phyloP scores from a whole-genome alignment of 2,113 vertebrate species.

The Antennarius striatus region DNA sequence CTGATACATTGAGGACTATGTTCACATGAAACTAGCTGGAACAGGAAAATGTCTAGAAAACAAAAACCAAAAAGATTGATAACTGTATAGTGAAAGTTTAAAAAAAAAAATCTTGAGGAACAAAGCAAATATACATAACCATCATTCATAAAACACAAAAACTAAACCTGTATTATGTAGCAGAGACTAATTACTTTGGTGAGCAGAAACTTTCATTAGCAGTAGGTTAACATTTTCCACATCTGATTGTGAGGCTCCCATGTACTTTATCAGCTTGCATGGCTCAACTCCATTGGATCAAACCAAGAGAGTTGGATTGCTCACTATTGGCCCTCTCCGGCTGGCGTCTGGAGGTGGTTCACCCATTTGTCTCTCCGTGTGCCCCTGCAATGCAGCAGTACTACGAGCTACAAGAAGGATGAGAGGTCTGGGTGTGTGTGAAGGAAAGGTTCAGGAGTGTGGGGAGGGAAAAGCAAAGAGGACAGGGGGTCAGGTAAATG shows the following conservation, averaged over 20 bases:
- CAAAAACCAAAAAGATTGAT: neutral
- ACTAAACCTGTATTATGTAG: conserved; percentile 18
- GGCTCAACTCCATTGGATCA: conserved; percentile 52
- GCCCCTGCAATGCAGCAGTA: conserved; percentile 75
- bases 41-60: neutral
- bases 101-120: conserved; percentile 64
- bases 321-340: conserved; percentile 68
- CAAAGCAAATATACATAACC: conserved; percentile 36
- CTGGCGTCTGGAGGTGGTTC: conserved; percentile 59
- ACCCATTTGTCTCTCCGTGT: conserved; percentile 64
- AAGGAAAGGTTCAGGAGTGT: conserved; percentile 32
- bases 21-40: no score
- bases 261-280: conserved; percentile 44
- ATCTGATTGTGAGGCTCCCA: conserved; percentile 44
- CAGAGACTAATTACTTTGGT: conserved; percentile 29
- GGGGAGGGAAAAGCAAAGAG: conserved; percentile 28
- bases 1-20: conserved; percentile 57
- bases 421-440: conserved; percentile 63
- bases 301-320: conserved; percentile 64
- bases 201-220: conserved; percentile 42
- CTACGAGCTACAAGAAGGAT: conserved; percentile 65
- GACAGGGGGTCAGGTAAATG: conserved; percentile 45
- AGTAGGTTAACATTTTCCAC: conserved; percentile 27
- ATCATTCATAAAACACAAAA: conserved; percentile 16
- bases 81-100: neutral